These are phyloP conservation scores for Netelia virgata DNA, from an alignment of 2,888 invertebrate genomes.

Conservation along the genomic window DNA sequence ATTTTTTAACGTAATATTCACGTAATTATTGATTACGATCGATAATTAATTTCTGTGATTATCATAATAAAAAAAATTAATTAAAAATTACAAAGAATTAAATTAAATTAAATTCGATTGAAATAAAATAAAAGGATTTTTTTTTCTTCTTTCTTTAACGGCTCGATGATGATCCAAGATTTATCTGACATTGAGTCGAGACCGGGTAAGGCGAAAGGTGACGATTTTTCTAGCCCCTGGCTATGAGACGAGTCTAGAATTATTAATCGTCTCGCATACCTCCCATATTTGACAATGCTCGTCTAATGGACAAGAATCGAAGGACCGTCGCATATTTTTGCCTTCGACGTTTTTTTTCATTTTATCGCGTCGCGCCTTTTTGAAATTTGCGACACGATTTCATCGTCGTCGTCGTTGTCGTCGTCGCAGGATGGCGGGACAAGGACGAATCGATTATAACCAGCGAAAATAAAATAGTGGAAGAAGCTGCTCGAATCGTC, in stretches of 20 bases:
- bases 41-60: too few relatives aligned
- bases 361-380: constrained; percentile 21
- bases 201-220: background rate
- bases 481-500: background rate
- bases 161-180: background rate
- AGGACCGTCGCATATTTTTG: constrained; percentile 24
- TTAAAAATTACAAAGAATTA: too few relatives aligned
- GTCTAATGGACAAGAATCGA: constrained; percentile 9
- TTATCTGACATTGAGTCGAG: constrained; percentile 29
- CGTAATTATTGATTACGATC: too few relatives aligned
- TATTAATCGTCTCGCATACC: constrained; percentile 36
- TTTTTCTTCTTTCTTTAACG: background rate
- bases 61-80: too few relatives aligned
- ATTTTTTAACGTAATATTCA: too few relatives aligned
- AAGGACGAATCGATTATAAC: constrained; percentile 20
- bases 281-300: constrained; percentile 22
- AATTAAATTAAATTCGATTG: too few relatives aligned
- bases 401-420: too few relatives aligned
- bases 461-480: background rate
- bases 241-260: constrained; percentile 37
- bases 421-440: constrained; percentile 33
- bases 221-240: background rate
- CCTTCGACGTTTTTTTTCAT: background rate
- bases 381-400: constrained; percentile 33
- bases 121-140: too few relatives aligned